phyloP scores from a whole-genome alignment of 2,888 invertebrate genomes.

The Synergus umbraculus region DNA sequence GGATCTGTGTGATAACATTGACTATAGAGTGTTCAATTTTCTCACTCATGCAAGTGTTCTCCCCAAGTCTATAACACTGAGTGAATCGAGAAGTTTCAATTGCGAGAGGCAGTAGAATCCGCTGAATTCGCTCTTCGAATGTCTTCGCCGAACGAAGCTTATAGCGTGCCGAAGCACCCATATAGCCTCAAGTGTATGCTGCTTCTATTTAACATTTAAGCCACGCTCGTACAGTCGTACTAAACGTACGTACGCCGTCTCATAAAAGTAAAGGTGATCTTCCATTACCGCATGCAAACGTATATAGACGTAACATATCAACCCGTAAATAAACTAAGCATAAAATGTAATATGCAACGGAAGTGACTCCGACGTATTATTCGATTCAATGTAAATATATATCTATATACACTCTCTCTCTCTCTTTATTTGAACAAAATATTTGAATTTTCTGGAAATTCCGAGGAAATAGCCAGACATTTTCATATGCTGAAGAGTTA shows the following conservation, averaged over 20 bases:
- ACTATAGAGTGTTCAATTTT: neutral
- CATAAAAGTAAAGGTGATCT: neutral
- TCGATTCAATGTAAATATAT: neutral
- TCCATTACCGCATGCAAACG: neutral
- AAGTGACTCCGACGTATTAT: neutral
- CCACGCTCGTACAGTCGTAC: neutral
- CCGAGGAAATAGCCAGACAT: too few relatives aligned
- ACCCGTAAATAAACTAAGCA: neutral
- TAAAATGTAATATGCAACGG: neutral
- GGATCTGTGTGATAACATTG: neutral
- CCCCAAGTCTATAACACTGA: constrained; percentile 63
- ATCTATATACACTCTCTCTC: too few relatives aligned
- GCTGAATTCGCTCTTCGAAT: constrained; percentile 42
- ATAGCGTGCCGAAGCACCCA: neutral
- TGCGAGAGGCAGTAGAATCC: constrained; percentile 40
- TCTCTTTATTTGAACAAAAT: neutral
- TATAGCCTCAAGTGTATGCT: neutral
- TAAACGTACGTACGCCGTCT: neutral
- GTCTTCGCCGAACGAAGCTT: constrained; percentile 47
- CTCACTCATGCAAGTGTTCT: neutral
- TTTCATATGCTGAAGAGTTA: neutral
- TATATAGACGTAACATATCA: neutral
- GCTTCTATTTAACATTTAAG: constrained; percentile 9
- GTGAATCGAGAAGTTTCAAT: constrained; percentile 52
- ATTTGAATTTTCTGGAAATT: neutral